Conservation (phyloP, 2,113 vertebrate species). For the Neoarius graeffei region DNA sequence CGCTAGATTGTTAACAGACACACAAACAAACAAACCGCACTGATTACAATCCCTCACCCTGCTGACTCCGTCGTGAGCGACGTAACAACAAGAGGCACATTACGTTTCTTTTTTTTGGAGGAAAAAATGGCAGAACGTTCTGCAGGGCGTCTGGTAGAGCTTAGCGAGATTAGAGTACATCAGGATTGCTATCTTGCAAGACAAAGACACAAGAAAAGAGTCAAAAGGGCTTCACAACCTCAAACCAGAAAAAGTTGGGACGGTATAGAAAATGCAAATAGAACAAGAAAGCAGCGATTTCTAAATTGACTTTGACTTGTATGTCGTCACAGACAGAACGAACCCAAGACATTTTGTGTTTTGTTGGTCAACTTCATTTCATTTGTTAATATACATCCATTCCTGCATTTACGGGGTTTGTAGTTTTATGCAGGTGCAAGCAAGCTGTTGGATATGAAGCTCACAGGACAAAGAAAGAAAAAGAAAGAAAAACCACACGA, state of each 20-base stretch:
- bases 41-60: no score
- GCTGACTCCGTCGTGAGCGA: no score
- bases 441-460: neutral
- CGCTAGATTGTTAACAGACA: no score
- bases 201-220: neutral
- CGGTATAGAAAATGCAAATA: no score
- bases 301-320: no score
- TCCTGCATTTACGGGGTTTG: neutral
- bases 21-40: no score
- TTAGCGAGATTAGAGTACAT: neutral
- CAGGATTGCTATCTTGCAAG: neutral
- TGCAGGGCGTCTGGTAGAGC: neutral
- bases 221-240: neutral
- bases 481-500: neutral
- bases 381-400: no score
- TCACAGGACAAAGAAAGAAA: neutral
- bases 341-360: no score
- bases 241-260: no score
- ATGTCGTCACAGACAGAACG: no score
- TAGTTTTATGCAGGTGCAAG: neutral
- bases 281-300: no score
- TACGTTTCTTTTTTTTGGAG: neutral
- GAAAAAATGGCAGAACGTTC: neutral
- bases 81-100: neutral
- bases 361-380: no score